Conservation (phyloP, 2,113 vertebrate genomes). For the Reinhardtius hippoglossoides region DNA sequence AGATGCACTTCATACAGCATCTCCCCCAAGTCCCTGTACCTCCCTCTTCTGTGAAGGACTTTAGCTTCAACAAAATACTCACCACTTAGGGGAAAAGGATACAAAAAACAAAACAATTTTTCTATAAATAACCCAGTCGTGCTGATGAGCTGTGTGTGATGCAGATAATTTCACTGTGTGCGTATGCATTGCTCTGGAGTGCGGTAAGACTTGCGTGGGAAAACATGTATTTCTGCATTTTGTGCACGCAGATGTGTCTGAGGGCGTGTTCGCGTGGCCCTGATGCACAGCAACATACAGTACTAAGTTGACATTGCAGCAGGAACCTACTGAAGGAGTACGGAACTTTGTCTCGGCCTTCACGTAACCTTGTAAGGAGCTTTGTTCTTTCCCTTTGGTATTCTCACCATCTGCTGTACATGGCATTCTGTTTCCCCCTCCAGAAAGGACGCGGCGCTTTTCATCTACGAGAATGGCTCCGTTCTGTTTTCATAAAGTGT, state of each 20-base stretch:
- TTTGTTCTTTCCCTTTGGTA: slow-evolving; percentile 60
- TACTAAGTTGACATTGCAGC: slow-evolving; percentile 4
- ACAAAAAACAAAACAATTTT: slow-evolving; percentile 20
- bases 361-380: slow-evolving; percentile 52
- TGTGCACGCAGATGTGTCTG: neutral
- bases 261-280: neutral
- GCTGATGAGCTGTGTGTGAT: slow-evolving; percentile 18
- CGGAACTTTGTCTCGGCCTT: slow-evolving; percentile 47
- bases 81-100: slow-evolving; percentile 30
- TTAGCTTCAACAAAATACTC: slow-evolving; percentile 52
- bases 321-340: slow-evolving; percentile 12
- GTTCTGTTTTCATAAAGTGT: slow-evolving; percentile 16
- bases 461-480: slow-evolving; percentile 12
- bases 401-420: slow-evolving; percentile 62
- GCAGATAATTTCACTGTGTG: neutral
- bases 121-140: slow-evolving; percentile 45
- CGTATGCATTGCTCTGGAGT: neutral
- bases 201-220: neutral
- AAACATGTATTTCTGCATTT: neutral
- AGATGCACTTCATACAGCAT: slow-evolving; percentile 46
- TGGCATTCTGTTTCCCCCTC: slow-evolving; percentile 47
- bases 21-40: slow-evolving; percentile 40
- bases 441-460: slow-evolving; percentile 30
- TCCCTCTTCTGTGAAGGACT: slow-evolving; percentile 61
- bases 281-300: neutral